Percentiles rank a stretch among this genome's conserved stretches.
Evolutionary conservation across 2,113 vertebrate species (phyloP).

Genomic region (Crotalus helleri): DNA sequence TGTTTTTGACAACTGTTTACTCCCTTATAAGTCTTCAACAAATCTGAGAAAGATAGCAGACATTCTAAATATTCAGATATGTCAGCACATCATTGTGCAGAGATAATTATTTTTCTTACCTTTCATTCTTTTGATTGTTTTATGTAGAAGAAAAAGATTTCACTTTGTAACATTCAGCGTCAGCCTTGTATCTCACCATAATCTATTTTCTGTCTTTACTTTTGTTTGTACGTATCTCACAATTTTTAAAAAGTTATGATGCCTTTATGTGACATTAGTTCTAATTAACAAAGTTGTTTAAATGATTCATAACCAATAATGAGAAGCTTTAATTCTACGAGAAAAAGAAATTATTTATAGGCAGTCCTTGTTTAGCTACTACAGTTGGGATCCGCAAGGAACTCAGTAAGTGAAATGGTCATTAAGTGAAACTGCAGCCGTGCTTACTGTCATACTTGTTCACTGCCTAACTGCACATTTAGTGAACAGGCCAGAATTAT

Average conservation of each 20-base stretch:
- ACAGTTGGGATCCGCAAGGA: background rate
- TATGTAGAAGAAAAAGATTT: background rate
- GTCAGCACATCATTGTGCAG: background rate
- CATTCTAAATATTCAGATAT: conserved; percentile 5
- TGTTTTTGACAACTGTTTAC: conserved; percentile 38
- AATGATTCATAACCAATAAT: background rate
- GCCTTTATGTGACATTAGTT: background rate
- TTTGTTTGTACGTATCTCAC: background rate
- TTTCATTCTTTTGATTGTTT: conserved; percentile 7
- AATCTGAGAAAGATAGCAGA: conserved; percentile 23
- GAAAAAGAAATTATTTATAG: background rate
- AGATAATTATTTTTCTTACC: conserved; percentile 31
- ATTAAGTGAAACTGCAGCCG: background rate
- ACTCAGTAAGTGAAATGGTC: background rate
- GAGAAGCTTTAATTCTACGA: background rate
- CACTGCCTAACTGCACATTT: background rate
- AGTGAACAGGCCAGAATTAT: background rate
- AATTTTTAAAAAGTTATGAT: background rate
- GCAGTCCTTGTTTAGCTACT: background rate
- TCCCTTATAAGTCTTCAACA: conserved; percentile 31
- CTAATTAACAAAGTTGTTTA: background rate
- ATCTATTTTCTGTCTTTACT: background rate
- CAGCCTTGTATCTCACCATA: background rate
- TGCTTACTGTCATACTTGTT: background rate
- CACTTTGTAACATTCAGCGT: background rate